phyloP scores from a whole-genome alignment of 2,113 vertebrate species.

The Dasyprocta punctata region DNA sequence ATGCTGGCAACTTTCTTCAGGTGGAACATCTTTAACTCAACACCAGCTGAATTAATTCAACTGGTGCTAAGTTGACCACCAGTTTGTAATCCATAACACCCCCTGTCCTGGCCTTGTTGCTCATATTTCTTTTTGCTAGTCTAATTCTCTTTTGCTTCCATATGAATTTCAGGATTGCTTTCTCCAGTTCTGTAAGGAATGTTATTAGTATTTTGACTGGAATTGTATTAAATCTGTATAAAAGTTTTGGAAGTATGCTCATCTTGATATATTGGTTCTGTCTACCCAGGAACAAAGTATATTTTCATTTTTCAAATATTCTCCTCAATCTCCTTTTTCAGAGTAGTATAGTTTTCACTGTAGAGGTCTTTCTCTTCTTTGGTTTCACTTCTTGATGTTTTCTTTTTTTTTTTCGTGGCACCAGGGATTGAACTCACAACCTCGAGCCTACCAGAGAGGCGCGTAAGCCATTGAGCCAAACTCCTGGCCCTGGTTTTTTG shows the following conservation, averaged over 20 bases:
- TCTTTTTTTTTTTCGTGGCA: too few relatives aligned
- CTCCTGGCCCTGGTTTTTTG: too few relatives aligned
- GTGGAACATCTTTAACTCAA: too few relatives aligned
- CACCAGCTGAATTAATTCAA: too few relatives aligned
- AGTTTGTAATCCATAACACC: too few relatives aligned
- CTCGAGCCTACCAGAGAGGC: too few relatives aligned
- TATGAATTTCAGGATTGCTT: neutral
- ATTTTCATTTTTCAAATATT: neutral
- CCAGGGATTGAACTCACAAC: too few relatives aligned
- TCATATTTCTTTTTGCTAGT: neutral
- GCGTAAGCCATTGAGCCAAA: too few relatives aligned
- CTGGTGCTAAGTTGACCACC: too few relatives aligned
- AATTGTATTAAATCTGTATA: neutral
- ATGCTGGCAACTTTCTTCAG: too few relatives aligned
- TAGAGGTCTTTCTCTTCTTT: neutral
- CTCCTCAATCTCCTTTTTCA: neutral
- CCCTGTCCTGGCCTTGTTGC: neutral
- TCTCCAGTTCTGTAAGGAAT: neutral
- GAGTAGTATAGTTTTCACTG: neutral
- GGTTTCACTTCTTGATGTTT: neutral
- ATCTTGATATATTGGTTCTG: neutral
- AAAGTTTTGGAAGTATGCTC: neutral
- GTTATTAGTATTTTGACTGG: neutral
- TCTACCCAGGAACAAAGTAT: neutral
- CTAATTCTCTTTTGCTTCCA: neutral